Evolutionary conservation across 2,113 vertebrate species (phyloP), one percentile per base, ranked within the genome.

Genomic region (Cololabis saira): DNA sequence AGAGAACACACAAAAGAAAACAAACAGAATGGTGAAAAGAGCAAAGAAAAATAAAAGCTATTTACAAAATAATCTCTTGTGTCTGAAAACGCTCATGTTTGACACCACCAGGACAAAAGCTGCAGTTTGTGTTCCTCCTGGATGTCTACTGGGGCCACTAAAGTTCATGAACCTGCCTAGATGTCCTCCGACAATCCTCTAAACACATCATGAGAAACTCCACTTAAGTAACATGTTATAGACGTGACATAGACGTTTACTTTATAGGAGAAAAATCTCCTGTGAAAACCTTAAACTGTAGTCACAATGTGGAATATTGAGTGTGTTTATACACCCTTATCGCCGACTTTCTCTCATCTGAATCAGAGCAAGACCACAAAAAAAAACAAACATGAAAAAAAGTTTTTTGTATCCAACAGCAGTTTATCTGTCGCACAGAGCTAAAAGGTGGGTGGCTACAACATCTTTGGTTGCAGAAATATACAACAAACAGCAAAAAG

Each of bases 401-500:
- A 61, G 37, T 12, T 45, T 11, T 14, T 27, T 68, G 53, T 27
- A 47, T 50, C 45, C 54, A 66, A 40, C 61, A 64, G 63, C 50
- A 27, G 42, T 49, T 61, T 40, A 24, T 43, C 50, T 57, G 49
- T 37, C 5, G 10, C 33, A 37, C 10, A 72, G 61, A 83, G 67
- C 66, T 72, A 52, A 72, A 41, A 15, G 49, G 68, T 13, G 60
- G 27, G 81, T 59, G 74, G 67, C 69, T 59, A 77, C 76, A 76
- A 78, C 67, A 71, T 92, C 87, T 92, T 91, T 93, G 91, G 91
- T 91, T 85, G 85, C 51, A 80, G 70, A 85, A 65, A 67, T 40
- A 19, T 67, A 79, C 16, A 70, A 74, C 8, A 53, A 30, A 82
- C 50, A 56, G 61, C 43, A 62, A 71, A 21, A 19, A 12, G 50